Conservation (phyloP, 2,113 vertebrate species). For the Pipa parva region DNA sequence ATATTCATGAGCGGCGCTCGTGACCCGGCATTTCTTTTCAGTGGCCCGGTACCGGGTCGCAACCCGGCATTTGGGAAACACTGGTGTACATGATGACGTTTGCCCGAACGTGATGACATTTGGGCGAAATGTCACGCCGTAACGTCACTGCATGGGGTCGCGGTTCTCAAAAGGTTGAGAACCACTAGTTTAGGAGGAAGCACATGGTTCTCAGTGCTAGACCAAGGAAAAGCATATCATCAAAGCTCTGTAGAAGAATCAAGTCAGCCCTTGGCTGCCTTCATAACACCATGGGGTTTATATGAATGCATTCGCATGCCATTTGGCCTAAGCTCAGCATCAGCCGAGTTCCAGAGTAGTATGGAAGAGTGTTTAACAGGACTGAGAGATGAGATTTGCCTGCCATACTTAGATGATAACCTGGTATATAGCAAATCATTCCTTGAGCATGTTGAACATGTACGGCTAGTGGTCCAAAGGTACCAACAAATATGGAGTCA, state of each 20-base stretch:
- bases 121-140: no score
- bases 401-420: neutral
- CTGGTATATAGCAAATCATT: neutral
- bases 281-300: conserved; percentile 1
- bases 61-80: no score
- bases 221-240: conserved; percentile 1
- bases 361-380: neutral
- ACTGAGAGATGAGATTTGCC: neutral
- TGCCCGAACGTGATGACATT: no score
- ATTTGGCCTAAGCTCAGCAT: neutral
- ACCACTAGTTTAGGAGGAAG: neutral
- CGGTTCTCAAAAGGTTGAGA: no score
- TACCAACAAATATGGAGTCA: neutral
- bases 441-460: neutral
- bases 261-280: neutral
- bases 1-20: no score
- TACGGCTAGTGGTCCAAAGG: neutral
- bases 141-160: no score
- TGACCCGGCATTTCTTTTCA: no score
- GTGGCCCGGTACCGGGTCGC: no score
- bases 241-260: neutral
- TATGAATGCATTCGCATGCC: neutral
- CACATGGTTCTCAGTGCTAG: conserved; percentile 4
- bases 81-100: no score
- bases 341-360: neutral